A percentile compares a stretch with the other conserved stretches of the same genome.
phyloP scores from a whole-genome alignment of 1,140 invertebrate species.

The Olivierus martensii region DNA sequence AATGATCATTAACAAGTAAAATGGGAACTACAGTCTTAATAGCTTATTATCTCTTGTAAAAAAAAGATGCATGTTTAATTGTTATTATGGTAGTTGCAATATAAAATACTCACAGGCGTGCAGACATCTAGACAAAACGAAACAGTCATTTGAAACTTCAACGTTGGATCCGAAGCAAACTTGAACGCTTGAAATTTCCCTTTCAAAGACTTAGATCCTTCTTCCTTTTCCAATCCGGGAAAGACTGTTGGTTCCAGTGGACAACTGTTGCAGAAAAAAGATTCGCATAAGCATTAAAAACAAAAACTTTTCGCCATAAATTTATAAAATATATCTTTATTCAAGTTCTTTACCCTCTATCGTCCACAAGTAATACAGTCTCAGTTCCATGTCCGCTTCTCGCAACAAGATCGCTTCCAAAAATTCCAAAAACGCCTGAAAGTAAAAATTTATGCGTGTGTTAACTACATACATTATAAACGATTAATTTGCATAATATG shows the following conservation, averaged over 20 bases:
- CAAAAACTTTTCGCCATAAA: no score
- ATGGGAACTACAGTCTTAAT: no score
- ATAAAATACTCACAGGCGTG: slow-evolving; percentile 34
- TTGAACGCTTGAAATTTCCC: slow-evolving; percentile 49
- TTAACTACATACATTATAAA: not conserved
- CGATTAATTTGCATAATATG: not conserved
- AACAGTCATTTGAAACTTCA: slow-evolving; percentile 48
- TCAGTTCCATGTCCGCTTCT: slow-evolving; percentile 35
- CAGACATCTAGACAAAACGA: slow-evolving; percentile 46
- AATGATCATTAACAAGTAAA: no score
- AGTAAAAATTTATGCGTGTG: not conserved
- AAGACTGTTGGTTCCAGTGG: slow-evolving; percentile 38
- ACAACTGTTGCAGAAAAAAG: slow-evolving; percentile 28
- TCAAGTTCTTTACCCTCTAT: slow-evolving; percentile 24
- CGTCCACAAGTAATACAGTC: slow-evolving; percentile 35
- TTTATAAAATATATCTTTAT: no score
- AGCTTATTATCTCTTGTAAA: no score
- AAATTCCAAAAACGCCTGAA: slow-evolving; percentile 38
- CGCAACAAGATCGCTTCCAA: slow-evolving; percentile 37
- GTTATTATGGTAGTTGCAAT: no score
- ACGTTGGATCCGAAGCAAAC: slow-evolving; percentile 47
- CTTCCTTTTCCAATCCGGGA: slow-evolving; percentile 31
- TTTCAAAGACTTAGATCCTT: slow-evolving; percentile 28
- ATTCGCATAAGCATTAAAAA: no score
- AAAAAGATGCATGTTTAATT: no score